Base-by-base conservation (phyloP, 2,888 invertebrate species). In the Dione vanillae region DNA sequence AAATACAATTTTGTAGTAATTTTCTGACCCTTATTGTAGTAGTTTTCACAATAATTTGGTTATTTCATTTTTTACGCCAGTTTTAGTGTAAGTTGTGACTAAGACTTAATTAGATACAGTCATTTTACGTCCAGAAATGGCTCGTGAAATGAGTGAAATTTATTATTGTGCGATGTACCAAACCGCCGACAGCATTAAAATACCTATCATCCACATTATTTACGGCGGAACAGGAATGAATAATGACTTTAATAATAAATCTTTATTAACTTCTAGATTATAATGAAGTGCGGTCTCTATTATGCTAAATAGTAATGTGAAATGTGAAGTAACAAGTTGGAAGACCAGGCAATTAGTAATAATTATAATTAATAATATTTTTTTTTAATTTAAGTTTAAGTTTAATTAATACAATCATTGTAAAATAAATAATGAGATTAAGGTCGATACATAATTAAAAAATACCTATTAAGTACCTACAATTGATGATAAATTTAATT, bases 21-120 rank as follows among this genome's bases (percentile, higher is more conserved):
- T 27, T 14, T 45, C 47, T 47, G 16, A 10, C 10, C 16, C 10
- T 10, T 16, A 19, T 51, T 51, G 8, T 37, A 49, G 19, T 49
- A 3, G 11, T 19, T 49, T 20, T 12, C 11, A 19, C 19, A 11
- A 19, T 19, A 40, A 12, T 37, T 56, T 16, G 1, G 7, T 16
- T 8, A 47, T 16, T 16, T 47, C 40, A 37, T 20, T 56, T 56
- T 27, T 12, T 58, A 56, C 11, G 11, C 12, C 35, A 40, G 16
- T 58, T 58, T 61, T 35, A 14, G 45, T 45, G 35, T 45, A 61
- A 61, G 61, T 64, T 70, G 64, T 75, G 76, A 76, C 70, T 76
- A 75, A 76, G 45, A 52, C 70, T 70, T 62, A 75, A 76, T 75
- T 74, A 75, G 62, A 68, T 69, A 64, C 65, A 69, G 56, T 52